Evolutionary conservation across 2,888 invertebrate species (phyloP).

Genomic region (Copidosoma aretas): DNA sequence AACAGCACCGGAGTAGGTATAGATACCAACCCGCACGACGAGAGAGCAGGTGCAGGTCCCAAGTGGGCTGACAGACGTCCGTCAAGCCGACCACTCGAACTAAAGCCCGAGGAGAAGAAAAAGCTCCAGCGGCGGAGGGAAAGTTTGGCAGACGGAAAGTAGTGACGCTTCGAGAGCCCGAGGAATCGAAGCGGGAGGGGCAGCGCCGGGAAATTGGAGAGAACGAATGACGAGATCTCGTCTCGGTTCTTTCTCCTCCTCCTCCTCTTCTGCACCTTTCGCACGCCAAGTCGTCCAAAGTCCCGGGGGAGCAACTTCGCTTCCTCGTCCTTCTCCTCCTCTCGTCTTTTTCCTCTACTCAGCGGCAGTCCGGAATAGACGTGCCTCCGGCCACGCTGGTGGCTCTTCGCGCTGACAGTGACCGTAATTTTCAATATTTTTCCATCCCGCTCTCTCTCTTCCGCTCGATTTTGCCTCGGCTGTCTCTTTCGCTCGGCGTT

Average conservation of each 20-base stretch:
- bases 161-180: constrained; percentile 13
- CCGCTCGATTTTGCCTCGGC: neutral
- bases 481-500: neutral
- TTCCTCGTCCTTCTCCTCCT: neutral
- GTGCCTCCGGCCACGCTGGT: neutral
- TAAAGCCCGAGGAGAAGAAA: constrained; percentile 2
- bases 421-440: constrained; percentile 34
- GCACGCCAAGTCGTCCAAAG: neutral
- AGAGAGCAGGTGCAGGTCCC: constrained; percentile 28
- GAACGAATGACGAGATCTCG: constrained; percentile 41
- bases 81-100: constrained; percentile 40
- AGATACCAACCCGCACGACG: constrained; percentile 2
- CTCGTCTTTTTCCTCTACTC: neutral
- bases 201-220: constrained; percentile 25
- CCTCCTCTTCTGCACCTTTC: constrained; percentile 19
- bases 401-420: constrained; percentile 6
- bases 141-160: constrained; percentile 1
- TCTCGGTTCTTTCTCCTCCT: constrained; percentile 31
- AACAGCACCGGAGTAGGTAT: neutral
- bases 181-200: constrained; percentile 41
- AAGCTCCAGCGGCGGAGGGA: neutral
- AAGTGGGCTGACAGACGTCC: constrained; percentile 40
- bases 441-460: constrained; percentile 3
- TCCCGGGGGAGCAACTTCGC: constrained; percentile 36
- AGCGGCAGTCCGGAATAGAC: too few species aligned